phyloP scores from a whole-genome alignment of 1,140 invertebrate species.

The Cecropterus lyciades region DNA sequence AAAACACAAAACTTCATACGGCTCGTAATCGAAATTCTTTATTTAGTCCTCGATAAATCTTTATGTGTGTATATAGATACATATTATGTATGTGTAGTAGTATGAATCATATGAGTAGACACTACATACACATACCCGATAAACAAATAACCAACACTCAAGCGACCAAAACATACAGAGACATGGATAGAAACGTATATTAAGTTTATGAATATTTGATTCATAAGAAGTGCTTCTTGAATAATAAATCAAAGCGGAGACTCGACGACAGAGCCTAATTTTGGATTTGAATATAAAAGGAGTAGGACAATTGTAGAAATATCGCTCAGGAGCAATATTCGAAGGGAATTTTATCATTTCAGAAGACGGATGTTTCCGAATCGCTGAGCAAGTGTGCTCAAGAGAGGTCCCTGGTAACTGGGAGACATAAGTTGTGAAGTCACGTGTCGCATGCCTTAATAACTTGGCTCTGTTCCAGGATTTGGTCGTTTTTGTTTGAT shows the following conservation, averaged over 20 bases:
- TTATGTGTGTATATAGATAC: too few species aligned
- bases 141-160: slow-evolving; percentile 8
- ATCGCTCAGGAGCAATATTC: not conserved
- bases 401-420: not conserved
- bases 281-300: slow-evolving; percentile 3
- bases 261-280: slow-evolving; percentile 11
- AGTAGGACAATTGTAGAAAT: too few species aligned
- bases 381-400: not conserved
- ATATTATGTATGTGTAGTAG: too few species aligned
- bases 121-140: not conserved
- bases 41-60: too few species aligned
- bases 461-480: not conserved
- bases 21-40: too few species aligned
- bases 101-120: too few species aligned
- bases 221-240: slow-evolving; percentile 5
- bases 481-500: not conserved
- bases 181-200: too few species aligned
- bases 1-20: too few species aligned
- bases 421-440: not conserved
- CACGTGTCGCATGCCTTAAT: not conserved
- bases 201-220: slow-evolving; percentile 6
- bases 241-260: slow-evolving; percentile 22
- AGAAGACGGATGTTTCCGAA: not conserved
- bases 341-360: not conserved
- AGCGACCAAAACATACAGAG: not conserved